A percentile compares a stretch with the other conserved stretches of the same genome.
Evolutionary conservation across 2,888 invertebrate species (phyloP).

Genomic region (Microctonus aethiopoides): DNA sequence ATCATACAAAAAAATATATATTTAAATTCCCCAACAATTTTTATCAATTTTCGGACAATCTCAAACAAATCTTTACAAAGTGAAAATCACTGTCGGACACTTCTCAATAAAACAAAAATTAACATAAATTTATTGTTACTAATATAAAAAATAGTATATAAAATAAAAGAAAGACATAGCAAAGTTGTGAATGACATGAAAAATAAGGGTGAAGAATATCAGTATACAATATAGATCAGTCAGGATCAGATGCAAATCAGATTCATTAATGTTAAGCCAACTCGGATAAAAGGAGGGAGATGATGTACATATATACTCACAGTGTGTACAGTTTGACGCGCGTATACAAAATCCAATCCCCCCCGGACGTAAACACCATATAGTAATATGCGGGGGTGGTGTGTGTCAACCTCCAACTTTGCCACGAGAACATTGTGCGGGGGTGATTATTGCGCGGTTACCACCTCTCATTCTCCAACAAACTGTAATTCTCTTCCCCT

Average conservation of each 20-base stretch:
- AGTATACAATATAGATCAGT: constrained; percentile 55
- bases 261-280: constrained; percentile 63
- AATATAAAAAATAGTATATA: not conserved
- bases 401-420: constrained; percentile 29
- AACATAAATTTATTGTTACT: not conserved
- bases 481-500: constrained; percentile 35
- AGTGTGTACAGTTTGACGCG: constrained; percentile 7
- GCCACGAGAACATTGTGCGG: constrained; percentile 33
- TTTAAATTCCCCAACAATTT: constrained; percentile 41
- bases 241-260: constrained; percentile 66
- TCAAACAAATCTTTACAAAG: constrained; percentile 51
- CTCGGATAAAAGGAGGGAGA: constrained; percentile 33
- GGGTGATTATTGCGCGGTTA: constrained; percentile 59
- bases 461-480: constrained; percentile 33
- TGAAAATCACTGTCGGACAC: constrained; percentile 12
- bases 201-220: constrained; percentile 10
- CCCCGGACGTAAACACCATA: constrained; percentile 24
- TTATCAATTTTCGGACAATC: constrained; percentile 44
- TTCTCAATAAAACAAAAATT: constrained; percentile 11
- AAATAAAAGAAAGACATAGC: not conserved
- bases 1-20: not conserved
- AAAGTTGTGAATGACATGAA: constrained; percentile 51
- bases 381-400: constrained; percentile 25
- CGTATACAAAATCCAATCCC: constrained; percentile 28
- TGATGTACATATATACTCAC: constrained; percentile 1